Evolutionary conservation across 2,888 invertebrate species (phyloP), one percentile per base, ranked within the genome.

Genomic region (Allygus modestus): DNA sequence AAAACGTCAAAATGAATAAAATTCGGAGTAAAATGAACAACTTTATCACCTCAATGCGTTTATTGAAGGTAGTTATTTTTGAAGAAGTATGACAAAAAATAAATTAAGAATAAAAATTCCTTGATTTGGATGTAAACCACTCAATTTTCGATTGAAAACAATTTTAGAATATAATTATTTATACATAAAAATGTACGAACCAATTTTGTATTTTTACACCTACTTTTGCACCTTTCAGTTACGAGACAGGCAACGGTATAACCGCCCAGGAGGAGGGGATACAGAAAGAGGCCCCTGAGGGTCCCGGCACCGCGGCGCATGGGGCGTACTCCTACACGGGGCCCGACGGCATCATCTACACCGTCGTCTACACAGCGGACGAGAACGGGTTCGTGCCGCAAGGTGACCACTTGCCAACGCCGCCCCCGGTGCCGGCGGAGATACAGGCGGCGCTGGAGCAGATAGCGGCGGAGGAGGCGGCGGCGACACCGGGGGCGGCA

Each of bases 311-410:
- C 71, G 87, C 87, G 0, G 94, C 95, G 1, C 94, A 95, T 89
- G 96, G 96, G 58, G 94, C 94, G 65, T 95, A 93, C 89, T 93
- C 95, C 0, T 96, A 96, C 89, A 93, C 95, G 7, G 92, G 93
- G 33, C 93, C 93, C 17, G 94, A 94, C 87, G 95, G 95, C n/a
- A 90, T 92, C 65, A 91, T 91, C 15, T 91, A 94, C 87, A 89
- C 90, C n/a, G 89, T 95, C 85, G 90, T 91, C 69, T 95, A 94
- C 90, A 89, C 92, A 84, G 94, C 95, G 87, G 94, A 95, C 87
- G 94, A 94, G 89, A 93, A 94, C 87, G 95, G 95, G 84, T 95
- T 93, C 92, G 93, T 93, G 86, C 93, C 95, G 33, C 90, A 91
- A 89, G 94, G 91, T 41, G 90, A 88, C 43, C 91, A 91, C 86